A percentile compares a stretch with the other conserved stretches of the same genome.
These are phyloP conservation scores for Polypedilum vanderplanki DNA, from an alignment of 1,140 invertebrate species.

Conservation along the genomic window DNA sequence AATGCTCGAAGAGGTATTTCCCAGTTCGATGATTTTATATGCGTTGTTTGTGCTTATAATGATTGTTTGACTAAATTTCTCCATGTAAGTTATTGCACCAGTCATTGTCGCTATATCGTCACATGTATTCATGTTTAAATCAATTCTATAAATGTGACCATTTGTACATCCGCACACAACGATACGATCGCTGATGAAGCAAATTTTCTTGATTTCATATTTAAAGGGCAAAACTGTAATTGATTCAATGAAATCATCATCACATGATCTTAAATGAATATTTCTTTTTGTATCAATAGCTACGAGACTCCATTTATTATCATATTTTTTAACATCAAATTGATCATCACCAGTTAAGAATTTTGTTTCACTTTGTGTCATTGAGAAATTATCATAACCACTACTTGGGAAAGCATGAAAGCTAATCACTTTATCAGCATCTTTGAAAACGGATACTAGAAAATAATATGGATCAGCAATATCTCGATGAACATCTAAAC, in stretches of 20 bases:
- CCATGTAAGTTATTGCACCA: constrained; percentile 13
- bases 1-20: neutral
- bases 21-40: neutral
- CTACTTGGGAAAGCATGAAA: constrained; percentile 36
- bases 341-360: constrained; percentile 32
- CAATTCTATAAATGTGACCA: neutral
- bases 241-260: neutral
- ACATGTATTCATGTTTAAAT: neutral
- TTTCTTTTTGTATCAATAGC: constrained; percentile 36
- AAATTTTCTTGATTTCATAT: constrained; percentile 20
- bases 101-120: neutral
- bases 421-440: constrained; percentile 35
- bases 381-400: constrained; percentile 31
- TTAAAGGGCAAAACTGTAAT: neutral
- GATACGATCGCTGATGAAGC: neutral
- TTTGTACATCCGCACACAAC: neutral
- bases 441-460: constrained; percentile 36
- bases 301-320: constrained; percentile 32
- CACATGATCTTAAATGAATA: neutral
- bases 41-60: neutral
- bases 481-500: constrained; percentile 38
- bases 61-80: neutral
- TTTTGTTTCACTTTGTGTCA: constrained; percentile 24
- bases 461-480: constrained; percentile 35
- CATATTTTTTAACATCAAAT: constrained; percentile 32